These are phyloP conservation scores for Lasiurus cinereus DNA, from an alignment of 2,113 vertebrate species.

Conservation along the genomic window DNA sequence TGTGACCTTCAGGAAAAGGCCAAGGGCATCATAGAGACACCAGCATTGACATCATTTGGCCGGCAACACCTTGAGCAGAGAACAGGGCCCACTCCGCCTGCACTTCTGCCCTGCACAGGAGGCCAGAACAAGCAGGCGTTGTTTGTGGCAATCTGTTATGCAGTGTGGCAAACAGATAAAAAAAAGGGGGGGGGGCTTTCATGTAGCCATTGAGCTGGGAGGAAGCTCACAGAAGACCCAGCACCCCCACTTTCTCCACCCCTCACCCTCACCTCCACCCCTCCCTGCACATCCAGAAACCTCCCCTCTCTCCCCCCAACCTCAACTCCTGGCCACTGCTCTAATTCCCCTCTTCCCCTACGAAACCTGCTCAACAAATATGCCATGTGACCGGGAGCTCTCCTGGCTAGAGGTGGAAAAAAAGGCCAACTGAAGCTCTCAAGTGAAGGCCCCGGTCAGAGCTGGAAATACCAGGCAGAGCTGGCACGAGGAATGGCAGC, in stretches of 20 bases:
- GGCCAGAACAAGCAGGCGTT: accelerated
- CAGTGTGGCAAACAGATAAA: not conserved
- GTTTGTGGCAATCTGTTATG: too few relatives aligned
- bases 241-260: not conserved
- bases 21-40: not conserved
- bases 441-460: not conserved
- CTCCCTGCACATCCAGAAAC: accelerated
- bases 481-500: slow-evolving; percentile 75
- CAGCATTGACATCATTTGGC: not conserved
- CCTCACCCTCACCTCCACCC: not conserved
- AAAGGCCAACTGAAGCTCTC: not conserved
- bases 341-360: not conserved
- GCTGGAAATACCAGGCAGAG: slow-evolving; percentile 68
- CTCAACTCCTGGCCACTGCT: not conserved
- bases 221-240: too few relatives aligned
- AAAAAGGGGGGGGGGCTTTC: not conserved
- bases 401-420: not conserved
- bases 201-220: accelerated
- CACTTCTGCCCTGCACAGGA: not conserved
- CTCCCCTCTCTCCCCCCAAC: too few relatives aligned
- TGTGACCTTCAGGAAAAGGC: not conserved
- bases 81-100: accelerated
- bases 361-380: slow-evolving; percentile 17
- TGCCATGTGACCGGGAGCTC: not conserved
- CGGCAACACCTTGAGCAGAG: not conserved